Evolutionary conservation across 2,888 invertebrate species (phyloP), one percentile per base, ranked within the genome.

Genomic region (Micropterix aruncella): DNA sequence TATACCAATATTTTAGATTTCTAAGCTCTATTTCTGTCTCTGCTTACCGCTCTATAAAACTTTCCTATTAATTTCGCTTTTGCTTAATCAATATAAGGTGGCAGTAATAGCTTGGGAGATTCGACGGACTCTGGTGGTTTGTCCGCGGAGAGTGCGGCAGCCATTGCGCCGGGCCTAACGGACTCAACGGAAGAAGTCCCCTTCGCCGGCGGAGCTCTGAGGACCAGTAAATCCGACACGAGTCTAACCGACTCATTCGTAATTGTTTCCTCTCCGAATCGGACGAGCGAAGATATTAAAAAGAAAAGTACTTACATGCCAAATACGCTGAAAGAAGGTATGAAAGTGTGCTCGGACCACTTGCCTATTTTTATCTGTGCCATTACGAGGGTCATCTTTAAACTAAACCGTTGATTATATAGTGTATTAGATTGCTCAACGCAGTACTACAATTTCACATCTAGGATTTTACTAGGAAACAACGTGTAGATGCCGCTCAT

Each of bases 241-340:
- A 91, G 90, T 58, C 74, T 93, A 15, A 88, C 88, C 0, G 91
- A 92, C 59, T 89, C 91, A 17, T 93, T 92, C 63, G 90, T 91
- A 2, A 76, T 92, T 52, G 77, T 92, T 12, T 71, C 76, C 0
- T 77, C 80, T 50, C 71, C 74, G 2, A 57, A 58, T 38, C 5
- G 27, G 5, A 27, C 5, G 12, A 7, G 27, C 27, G 27, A 27
- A 7, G 27, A 27, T 5, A 38, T 5, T 5, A 38, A 38, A 38
- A 38, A 38, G 14, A 38, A 38, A 14, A 9, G n/a, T 5, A 14
- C 15, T 4, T 14, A 5, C 14, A 12, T 14, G 9, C 48, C 48
- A 41, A 49, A 46, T 47, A 47, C 45, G 27, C 19, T 51, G n/a
- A 49, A 46, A 49, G 51, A 51, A 42, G 51, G 51, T 51, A 43